phyloP scores from a whole-genome alignment of 2,113 vertebrate species.

The Odontesthes bonariensis region DNA sequence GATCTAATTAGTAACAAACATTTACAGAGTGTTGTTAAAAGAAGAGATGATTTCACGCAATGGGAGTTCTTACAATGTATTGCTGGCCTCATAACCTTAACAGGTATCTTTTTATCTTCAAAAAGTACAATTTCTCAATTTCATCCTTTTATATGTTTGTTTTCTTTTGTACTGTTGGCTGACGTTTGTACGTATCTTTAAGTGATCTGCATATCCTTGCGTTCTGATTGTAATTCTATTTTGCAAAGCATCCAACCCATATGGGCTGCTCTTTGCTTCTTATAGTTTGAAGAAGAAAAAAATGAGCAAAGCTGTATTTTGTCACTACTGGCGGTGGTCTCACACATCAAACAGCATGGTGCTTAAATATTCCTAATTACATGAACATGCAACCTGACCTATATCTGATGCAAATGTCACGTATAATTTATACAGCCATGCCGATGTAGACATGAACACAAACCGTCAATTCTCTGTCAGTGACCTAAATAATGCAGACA shows the following conservation, averaged over 20 bases:
- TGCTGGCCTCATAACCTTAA: background rate
- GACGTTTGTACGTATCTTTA: background rate
- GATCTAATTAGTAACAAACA: background rate
- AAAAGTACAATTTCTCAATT: background rate
- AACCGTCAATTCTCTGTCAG: constrained; percentile 25
- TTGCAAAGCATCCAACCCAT: background rate
- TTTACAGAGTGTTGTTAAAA: background rate
- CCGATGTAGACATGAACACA: constrained; percentile 32
- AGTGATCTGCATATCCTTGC: background rate
- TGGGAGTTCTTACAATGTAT: background rate
- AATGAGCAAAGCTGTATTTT: background rate
- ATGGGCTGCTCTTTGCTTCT: background rate
- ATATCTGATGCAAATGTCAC: constrained; percentile 52
- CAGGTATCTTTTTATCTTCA: background rate
- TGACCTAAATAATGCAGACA: constrained; percentile 74
- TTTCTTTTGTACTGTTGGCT: background rate
- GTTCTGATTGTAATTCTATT: background rate
- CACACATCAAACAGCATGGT: constrained; percentile 7
- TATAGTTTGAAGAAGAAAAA: background rate
- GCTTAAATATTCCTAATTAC: constrained; percentile 28
- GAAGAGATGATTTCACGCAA: background rate
- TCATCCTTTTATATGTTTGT: background rate
- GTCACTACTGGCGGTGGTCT: constrained; percentile 6
- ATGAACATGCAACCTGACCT: constrained; percentile 50
- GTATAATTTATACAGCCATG: constrained; percentile 16